A percentile compares a stretch with the other conserved stretches of the same genome.
These are phyloP conservation scores for Aelia acuminata DNA, from an alignment of 2,888 invertebrate species.

Conservation along the genomic window DNA sequence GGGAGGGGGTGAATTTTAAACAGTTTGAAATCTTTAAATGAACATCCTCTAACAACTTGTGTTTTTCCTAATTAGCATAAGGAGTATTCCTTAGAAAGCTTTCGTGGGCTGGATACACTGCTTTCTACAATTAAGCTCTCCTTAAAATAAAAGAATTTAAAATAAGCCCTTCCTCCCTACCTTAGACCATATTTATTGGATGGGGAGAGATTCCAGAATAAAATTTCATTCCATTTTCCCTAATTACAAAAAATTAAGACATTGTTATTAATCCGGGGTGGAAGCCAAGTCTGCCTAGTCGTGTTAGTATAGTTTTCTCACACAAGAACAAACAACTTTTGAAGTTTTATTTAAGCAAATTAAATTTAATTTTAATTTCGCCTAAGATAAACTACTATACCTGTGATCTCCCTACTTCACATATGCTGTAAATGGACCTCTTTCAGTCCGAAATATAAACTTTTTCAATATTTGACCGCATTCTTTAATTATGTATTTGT, in stretches of 20 bases:
- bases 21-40: conserved; percentile 54
- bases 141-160: not conserved
- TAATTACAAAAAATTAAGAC: not conserved
- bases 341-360: too few relatives aligned
- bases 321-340: too few relatives aligned
- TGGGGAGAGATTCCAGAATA: not conserved
- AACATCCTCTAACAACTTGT: conserved; percentile 35
- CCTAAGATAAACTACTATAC: too few relatives aligned
- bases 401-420: too few relatives aligned
- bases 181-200: not conserved
- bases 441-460: too few relatives aligned
- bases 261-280: too few relatives aligned
- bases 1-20: conserved; percentile 53
- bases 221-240: not conserved
- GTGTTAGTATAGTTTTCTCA: too few relatives aligned
- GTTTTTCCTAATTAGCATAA: conserved; percentile 51
- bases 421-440: too few relatives aligned
- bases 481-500: too few relatives aligned
- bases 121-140: not conserved
- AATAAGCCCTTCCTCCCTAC: not conserved
- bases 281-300: too few relatives aligned
- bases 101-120: not conserved
- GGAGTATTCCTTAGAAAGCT: not conserved
- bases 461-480: too few relatives aligned
- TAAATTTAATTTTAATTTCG: too few relatives aligned